These are phyloP conservation scores for Psittacus erithacus DNA, from an alignment of 2,113 vertebrate genomes.

Conservation along the genomic window DNA sequence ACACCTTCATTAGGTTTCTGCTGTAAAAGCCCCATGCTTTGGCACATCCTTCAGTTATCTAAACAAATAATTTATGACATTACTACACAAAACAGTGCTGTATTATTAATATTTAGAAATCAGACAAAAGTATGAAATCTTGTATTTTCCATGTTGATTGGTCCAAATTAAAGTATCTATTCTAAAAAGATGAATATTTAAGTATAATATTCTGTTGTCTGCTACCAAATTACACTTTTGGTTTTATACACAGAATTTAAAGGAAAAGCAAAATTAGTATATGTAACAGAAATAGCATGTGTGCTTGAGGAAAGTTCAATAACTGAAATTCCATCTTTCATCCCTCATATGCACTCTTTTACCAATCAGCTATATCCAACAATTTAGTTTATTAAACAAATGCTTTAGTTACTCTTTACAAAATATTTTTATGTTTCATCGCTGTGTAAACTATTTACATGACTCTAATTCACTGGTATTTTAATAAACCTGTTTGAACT, in stretches of 20 bases:
- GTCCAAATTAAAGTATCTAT: neutral
- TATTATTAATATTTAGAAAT: neutral
- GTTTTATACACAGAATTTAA: neutral
- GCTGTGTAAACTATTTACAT: neutral
- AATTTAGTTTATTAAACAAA: neutral
- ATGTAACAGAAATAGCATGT: neutral
- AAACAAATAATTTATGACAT: slow-evolving; percentile 25
- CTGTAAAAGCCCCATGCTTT: slow-evolving; percentile 70
- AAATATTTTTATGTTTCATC: neutral
- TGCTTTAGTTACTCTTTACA: neutral
- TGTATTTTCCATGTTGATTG: neutral
- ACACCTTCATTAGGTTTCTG: slow-evolving; percentile 62
- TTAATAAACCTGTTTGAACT: neutral
- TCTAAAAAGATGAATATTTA: neutral
- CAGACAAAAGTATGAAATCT: neutral
- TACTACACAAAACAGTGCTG: neutral
- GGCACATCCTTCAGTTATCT: slow-evolving; percentile 63
- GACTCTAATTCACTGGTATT: neutral
- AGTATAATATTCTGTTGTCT: neutral
- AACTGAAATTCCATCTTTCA: neutral
- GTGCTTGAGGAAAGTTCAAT: neutral
- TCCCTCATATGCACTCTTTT: neutral
- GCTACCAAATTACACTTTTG: neutral
- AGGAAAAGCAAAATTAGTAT: neutral
- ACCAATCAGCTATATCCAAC: neutral